These are phyloP conservation scores for Mycalesis mineus DNA, from an alignment of 2,888 invertebrate species.

Conservation along the genomic window DNA sequence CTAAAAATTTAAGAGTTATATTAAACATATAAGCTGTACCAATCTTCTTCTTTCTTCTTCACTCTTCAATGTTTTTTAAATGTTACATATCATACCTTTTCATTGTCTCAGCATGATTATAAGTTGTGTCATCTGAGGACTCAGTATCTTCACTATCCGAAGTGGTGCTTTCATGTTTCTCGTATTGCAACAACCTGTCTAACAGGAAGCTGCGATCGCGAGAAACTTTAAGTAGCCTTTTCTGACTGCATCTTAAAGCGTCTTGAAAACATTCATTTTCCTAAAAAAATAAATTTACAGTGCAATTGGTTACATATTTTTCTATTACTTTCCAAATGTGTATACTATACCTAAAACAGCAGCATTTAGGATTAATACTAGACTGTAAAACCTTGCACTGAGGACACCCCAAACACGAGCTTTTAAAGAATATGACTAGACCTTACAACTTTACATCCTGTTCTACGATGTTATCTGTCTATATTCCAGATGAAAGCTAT, in stretches of 20 bases:
- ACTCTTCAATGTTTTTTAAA: no score
- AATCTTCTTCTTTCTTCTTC: background rate
- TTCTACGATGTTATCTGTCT: no score
- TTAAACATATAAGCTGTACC: background rate
- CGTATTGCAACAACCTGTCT: slow-evolving; percentile 92
- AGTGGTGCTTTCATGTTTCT: slow-evolving; percentile 87
- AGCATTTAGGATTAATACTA: no score
- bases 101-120: slow-evolving; percentile 70
- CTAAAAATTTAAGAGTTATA: slow-evolving; percentile 50
- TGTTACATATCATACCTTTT: slow-evolving; percentile 53
- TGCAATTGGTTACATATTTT: no score
- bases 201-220: slow-evolving; percentile 93
- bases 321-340: no score
- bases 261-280: slow-evolving; percentile 98
- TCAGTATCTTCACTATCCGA: slow-evolving; percentile 96
- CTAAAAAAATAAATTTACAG: slow-evolving; percentile 64
- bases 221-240: slow-evolving; percentile 91
- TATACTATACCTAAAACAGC: no score
- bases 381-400: no score
- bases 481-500: no score
- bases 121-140: slow-evolving; percentile 87
- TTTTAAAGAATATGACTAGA: no score
- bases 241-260: slow-evolving; percentile 91
- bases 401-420: no score
- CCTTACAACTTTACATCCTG: no score